A percentile compares a stretch with the other conserved stretches of the same genome.
phyloP scores from a whole-genome alignment of 2,113 vertebrate genomes.

The Psittacula cyanocephala region DNA sequence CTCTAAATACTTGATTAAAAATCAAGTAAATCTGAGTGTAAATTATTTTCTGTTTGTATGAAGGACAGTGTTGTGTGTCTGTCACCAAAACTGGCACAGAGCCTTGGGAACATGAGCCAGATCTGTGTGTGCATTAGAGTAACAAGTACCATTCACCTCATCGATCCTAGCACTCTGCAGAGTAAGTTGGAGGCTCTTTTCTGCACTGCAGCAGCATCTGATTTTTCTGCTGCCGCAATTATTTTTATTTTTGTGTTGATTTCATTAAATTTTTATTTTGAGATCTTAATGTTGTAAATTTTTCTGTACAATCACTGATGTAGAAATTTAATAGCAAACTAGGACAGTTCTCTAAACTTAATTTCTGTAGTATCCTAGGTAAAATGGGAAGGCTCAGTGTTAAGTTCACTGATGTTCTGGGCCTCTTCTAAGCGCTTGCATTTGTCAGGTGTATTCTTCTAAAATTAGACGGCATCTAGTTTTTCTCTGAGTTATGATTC shows the following conservation, averaged over 20 bases:
- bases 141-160: slow-evolving; percentile 91
- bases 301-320: background rate
- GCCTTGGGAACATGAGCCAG: slow-evolving; percentile 94
- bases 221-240: background rate
- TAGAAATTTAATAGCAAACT: accelerated
- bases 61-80: slow-evolving; percentile 97
- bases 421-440: background rate
- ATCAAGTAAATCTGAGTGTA: accelerated
- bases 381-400: background rate
- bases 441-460: background rate
- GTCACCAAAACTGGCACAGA: slow-evolving; percentile 91
- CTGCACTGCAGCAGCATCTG: background rate
- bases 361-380: accelerated
- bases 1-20: background rate
- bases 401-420: background rate
- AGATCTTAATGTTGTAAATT: background rate
- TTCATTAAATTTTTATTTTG: background rate
- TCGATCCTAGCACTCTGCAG: slow-evolving; percentile 92
- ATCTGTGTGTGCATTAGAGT: slow-evolving; percentile 93
- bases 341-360: background rate
- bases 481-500: background rate
- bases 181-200: slow-evolving; percentile 73
- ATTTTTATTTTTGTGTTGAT: background rate
- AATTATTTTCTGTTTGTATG: background rate
- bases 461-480: background rate